Base-by-base conservation (phyloP, 2,113 vertebrate genomes). In the Anseranas semipalmata region DNA sequence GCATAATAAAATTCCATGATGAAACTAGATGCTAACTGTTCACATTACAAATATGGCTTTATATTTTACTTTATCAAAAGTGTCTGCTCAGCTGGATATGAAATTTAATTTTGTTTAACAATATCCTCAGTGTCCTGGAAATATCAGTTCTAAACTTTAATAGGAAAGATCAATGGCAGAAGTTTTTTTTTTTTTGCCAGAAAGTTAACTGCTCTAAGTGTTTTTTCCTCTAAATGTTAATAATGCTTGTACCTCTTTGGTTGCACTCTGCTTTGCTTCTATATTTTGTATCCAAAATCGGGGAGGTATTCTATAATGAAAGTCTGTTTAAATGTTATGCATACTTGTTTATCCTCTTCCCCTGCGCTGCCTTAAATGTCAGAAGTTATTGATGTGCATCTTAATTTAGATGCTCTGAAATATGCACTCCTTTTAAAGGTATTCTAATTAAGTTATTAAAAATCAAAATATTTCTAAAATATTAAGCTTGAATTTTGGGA, bases 341-440 rank as follows among this genome's bases (percentile, higher is more conserved):
- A 10, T 75, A 58, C 73, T 93, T 94, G 89, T 94, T 96, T 91
- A 72, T 88, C 63, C 32, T 87, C 67, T 85, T 94, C 55, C 37
- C 18, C 7, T 90, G 50, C 45, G 3, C 33, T 89, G 82, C 72
- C 63, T 90, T 85, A 85, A 91, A 91, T 91, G 87, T 96, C 82
- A 94, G 90, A 66, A 80, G 85, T 74, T 89, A 78, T 48, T 92
- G 86, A 67, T 24, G 52, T 80, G 12, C 35, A 39, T 63, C 52
- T 87, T 93, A 93, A 90, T 95, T 95, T 14, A 75, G 66, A 59
- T 78, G 55, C 13, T 77, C 63, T 88, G 79, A 88, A 93, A 53
- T n/a, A 20, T 2, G 4, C 37, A 28, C 13, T 73, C 14, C 45
- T 83, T 92, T 45, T 73, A 86, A 92, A 93, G 63, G 12, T 73